Evolutionary conservation across 2,797 vertebrate species (phyloP).

Genomic region (Sebastolobus altivelis): DNA sequence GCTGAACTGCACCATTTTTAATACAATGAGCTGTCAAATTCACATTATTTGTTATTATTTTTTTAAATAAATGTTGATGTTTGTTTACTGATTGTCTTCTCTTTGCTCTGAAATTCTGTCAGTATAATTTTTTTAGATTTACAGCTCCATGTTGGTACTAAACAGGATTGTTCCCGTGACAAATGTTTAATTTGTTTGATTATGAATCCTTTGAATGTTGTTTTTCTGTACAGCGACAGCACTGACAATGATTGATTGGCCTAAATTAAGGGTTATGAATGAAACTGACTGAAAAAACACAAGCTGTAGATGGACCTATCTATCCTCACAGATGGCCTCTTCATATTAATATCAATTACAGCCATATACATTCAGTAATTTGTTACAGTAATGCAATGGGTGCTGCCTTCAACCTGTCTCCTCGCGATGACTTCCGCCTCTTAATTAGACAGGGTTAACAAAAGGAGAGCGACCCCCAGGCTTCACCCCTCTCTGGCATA

Average conservation of each 20-base stretch:
- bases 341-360: slow-evolving; percentile 71
- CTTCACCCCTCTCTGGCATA: slow-evolving; percentile 58
- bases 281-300: slow-evolving; percentile 16
- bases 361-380: slow-evolving; percentile 48
- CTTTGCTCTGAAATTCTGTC: background rate
- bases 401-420: slow-evolving; percentile 70
- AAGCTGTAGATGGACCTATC: slow-evolving; percentile 16
- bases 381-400: slow-evolving; percentile 56
- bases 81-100: slow-evolving; percentile 21
- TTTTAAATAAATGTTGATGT: background rate
- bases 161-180: background rate
- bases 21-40: slow-evolving; percentile 27
- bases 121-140: background rate
- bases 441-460: slow-evolving; percentile 86
- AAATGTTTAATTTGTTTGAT: slow-evolving; percentile 17
- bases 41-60: slow-evolving; percentile 15
- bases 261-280: slow-evolving; percentile 14
- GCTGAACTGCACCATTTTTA: slow-evolving; percentile 17
- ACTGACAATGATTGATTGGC: slow-evolving; percentile 4
- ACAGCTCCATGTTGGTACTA: background rate
- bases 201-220: slow-evolving; percentile 1
- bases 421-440: slow-evolving; percentile 65
- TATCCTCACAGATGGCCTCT: slow-evolving; percentile 30
- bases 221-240: background rate
- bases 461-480: slow-evolving; percentile 69